Evolutionary conservation across 2,797 vertebrate genomes (phyloP), one percentile per base, ranked within the genome.

Genomic region (Poecilia gillii): DNA sequence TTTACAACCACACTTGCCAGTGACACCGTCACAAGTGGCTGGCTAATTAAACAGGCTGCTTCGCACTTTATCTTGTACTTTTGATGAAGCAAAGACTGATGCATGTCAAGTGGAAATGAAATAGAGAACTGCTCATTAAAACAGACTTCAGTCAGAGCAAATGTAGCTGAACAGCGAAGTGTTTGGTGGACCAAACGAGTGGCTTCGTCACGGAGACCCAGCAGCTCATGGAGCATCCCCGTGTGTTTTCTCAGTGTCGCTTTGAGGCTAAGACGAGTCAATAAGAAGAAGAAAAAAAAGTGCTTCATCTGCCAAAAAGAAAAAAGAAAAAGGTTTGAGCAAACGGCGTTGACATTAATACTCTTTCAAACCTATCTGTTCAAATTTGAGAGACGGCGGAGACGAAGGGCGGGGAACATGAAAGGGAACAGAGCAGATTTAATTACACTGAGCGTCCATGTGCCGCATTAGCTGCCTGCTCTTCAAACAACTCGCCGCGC

Each of bases 401-500:
- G 80, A 81, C 23, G 73, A 80, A 84, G 80, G 78, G 6, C 33
- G 59, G 49, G 72, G 72, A 81, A 82, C 84, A 85, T 72, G 83
- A 83, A 88, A 79, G 80, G 71, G 78, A 84, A 84, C 86, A 84
- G 79, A 79, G 73, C 81, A 77, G 81, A 87, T 90, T 89, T 94
- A 95, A 95, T 95, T 93, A 94, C 86, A 89, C 80, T 72, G 87
- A 81, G 90, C 90, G 88, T 90, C 85, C 86, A 73, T 88, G 88
- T 90, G 87, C 78, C 85, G 87, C 85, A 88, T 88, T 84, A 79
- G 85, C 87, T 41, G 82, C 77, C 86, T 83, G 89, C 85, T 91
- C 81, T 88, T 91, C 88, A 90, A 89, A 88, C 87, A 89, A 88
- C 81, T 59, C 81, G 87, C 89, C 73, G 76, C 89, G 83, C 83